These are phyloP conservation scores for Ptychochromis oligacanthus DNA, from an alignment of 2,113 vertebrate species.

Conservation along the genomic window DNA sequence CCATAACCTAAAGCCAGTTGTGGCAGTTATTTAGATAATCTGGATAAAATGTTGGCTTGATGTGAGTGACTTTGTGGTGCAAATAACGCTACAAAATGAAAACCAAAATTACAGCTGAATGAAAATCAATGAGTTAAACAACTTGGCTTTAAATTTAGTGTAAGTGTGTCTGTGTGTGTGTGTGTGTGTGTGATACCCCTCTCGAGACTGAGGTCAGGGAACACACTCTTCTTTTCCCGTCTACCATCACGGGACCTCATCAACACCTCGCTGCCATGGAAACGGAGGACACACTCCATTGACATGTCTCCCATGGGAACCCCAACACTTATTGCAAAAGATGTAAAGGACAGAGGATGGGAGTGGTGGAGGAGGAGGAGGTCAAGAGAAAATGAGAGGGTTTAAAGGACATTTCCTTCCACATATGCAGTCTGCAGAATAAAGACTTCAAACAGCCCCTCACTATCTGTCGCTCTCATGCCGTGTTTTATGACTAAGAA, in stretches of 20 bases:
- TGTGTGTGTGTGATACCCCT: not conserved
- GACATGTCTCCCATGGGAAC: not conserved
- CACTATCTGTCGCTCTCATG: not conserved
- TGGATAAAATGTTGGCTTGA: not conserved
- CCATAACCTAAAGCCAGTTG: not conserved
- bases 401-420: not conserved
- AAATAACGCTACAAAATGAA: not conserved
- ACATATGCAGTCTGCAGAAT: not conserved
- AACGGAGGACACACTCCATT: constrained; percentile 47
- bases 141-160: not conserved
- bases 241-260: constrained; percentile 71
- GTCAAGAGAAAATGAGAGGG: not conserved
- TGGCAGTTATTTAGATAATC: not conserved
- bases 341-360: not conserved
- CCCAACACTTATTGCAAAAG: not conserved
- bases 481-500: not conserved
- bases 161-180: not conserved
- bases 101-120: not conserved
- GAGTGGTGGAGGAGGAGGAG: not conserved
- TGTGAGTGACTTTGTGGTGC: not conserved
- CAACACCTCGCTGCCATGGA: constrained; percentile 77
- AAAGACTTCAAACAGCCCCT: not conserved
- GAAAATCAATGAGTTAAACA: not conserved
- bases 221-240: constrained; percentile 58
- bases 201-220: not conserved